Base-by-base conservation (phyloP, 2,888 invertebrate species). In the Tenthredo mesomela region DNA sequence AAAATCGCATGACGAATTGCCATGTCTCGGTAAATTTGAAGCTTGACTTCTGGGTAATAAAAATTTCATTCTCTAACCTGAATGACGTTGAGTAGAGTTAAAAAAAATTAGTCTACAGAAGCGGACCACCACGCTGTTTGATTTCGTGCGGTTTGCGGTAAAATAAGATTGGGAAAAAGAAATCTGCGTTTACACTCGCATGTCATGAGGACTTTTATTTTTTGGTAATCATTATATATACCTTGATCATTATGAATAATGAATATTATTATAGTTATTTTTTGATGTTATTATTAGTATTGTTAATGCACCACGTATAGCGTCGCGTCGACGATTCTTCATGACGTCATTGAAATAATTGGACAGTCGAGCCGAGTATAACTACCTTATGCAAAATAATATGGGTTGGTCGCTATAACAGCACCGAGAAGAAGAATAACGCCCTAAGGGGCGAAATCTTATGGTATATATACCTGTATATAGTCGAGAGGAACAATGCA, bases 291-390 rank as follows among this genome's bases (percentile, higher is more conserved):
- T 54, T 54, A 54, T 18, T 54, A 54, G 61, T 61, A 25, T 61
- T 12, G 25, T 29, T 61, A 21, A 21, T 61, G 12, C 61, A n/a
- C 12, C 12, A 21, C 61, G n/a, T n/a, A n/a, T n/a, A n/a, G n/a
- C n/a, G 61, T 61, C 25, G 61, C 12, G 25, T 33, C n/a, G n/a
- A 15, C 37, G n/a, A 71, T 18, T 15, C 18, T 18, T 71, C n/a
- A 40, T 71, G 71, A 71, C 71, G 71, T 71, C 71, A 71, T 71
- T n/a, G 71, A 71, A 40, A 40, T 71, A 71, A 71, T 71, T 71
- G 71, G 71, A 61, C 61, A 61, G 10, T 21, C 25, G 25, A 61
- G 61, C 25, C 10, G 12, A 1, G 61, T 25, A 61, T 40, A n/a
- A 33, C 37, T n/a, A 40, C 18, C 37, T 71, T 71, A 71, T 71